A percentile compares a stretch with the other conserved stretches of the same genome.
Conservation (phyloP, 2,797 vertebrate species). For the Phyllotis vaccarum region DNA sequence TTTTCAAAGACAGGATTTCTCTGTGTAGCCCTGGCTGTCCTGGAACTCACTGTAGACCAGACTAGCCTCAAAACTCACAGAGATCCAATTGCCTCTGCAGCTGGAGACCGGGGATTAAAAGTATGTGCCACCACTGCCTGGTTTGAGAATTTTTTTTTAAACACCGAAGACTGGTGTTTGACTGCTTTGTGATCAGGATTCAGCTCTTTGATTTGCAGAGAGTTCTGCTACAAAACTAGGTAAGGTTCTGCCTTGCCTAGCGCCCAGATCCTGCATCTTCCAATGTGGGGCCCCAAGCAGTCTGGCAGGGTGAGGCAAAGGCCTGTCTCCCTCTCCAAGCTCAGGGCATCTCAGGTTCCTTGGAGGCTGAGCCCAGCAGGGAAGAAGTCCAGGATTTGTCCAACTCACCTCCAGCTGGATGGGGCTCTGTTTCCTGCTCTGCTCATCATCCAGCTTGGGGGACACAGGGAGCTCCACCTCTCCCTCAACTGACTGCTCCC, state of each 20-base stretch:
- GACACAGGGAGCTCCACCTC: conserved; percentile 9
- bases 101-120: background rate
- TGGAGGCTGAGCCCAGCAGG: background rate
- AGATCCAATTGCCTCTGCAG: background rate
- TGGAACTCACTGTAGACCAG: background rate
- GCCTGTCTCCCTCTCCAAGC: background rate
- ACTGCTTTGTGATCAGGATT: background rate
- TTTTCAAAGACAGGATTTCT: background rate
- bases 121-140: background rate
- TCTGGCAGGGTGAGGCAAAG: background rate
- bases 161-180: background rate
- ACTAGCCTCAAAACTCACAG: background rate
- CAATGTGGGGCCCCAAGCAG: background rate
- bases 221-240: background rate
- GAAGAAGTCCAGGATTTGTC: background rate
- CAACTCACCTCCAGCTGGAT: conserved; percentile 68
- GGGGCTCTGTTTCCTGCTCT: conserved; percentile 64
- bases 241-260: background rate
- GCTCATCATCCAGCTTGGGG: conserved; percentile 33
- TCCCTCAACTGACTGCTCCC: conserved; percentile 69
- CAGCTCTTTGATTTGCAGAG: background rate
- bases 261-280: background rate
- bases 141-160: background rate
- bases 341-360: background rate
- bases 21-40: background rate